Evolutionary conservation across 2,888 invertebrate species (phyloP), one percentile per base, ranked within the genome.

Genomic region (Fissipunctia ypsillon): DNA sequence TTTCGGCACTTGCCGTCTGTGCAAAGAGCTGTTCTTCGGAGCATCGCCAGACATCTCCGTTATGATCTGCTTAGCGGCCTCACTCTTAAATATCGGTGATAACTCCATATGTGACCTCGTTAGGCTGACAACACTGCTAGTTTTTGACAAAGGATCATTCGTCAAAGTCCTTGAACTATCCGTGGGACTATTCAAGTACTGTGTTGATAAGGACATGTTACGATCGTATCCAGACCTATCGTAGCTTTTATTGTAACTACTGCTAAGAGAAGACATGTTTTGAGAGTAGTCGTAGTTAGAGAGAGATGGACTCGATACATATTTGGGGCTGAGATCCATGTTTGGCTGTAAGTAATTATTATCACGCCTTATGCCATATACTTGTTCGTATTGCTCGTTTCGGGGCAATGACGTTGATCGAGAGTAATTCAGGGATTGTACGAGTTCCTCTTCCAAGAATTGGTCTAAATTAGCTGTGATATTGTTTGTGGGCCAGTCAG

Each of bases 11-110:
- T 97, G 97, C 68, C 98, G 97, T 81, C 97, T 94, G 85, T 97
- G 97, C 83, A 97, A 93, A 19, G 97, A 97, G 0, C 97, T 96
- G 50, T 96, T 96, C 87, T 96, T 97, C 35, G 96, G 96, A 61
- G 94, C 94, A 88, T 97, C 94, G 48, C 96, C 96, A 0, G 97
- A 96, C 97, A 98, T 97, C 94, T 98, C 98, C 81, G 98, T 98
- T 81, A 98, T 98, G 68, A 98, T 98, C 94, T 98, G 98, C 79
- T 97, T 97, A 1, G 98, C 98, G 2, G 98, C 98, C 92, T 98
- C 98, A 90, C 98, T 98, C 91, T 98, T 98, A 93, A 98, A 98
- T 70, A 98, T 97, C 0, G 98, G 98, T 38, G 98, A 98, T 82
- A 98, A 91, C 87, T 98, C 96, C 87, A 96, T 95, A 74, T 95